These are phyloP conservation scores for Lasioglossum morio DNA, from an alignment of 2,888 invertebrate genomes.

Conservation along the genomic window DNA sequence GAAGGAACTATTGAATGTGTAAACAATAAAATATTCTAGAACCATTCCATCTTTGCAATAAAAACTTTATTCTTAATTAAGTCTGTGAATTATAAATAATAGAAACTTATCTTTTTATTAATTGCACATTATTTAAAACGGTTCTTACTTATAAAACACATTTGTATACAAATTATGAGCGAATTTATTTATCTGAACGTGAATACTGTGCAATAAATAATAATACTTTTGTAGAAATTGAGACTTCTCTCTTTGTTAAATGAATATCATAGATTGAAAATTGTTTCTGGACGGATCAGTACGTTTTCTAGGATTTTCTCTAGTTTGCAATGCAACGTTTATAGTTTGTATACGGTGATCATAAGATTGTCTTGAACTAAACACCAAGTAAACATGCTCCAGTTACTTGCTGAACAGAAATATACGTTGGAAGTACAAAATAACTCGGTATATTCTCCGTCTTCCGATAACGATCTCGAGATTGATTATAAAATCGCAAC, in stretches of 20 bases:
- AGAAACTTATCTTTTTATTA: constrained; percentile 19
- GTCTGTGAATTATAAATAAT: constrained; percentile 32
- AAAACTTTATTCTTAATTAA: constrained; percentile 5
- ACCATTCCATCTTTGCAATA: constrained; percentile 28
- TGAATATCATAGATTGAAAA: constrained; percentile 13
- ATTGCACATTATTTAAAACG: constrained; percentile 43
- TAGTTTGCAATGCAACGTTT: neutral
- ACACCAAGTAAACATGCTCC: constrained; percentile 15
- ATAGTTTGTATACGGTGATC: neutral
- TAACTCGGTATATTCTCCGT: constrained; percentile 24
- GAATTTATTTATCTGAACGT: constrained; percentile 20
- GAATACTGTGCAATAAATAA: constrained; percentile 43
- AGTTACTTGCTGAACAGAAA: neutral
- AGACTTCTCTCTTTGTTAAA: constrained; percentile 4
- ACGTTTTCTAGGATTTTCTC: neutral
- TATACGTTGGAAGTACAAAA: constrained; percentile 55
- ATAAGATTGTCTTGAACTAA: constrained; percentile 42
- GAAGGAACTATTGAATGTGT: constrained; percentile 28
- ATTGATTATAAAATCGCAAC: constrained; percentile 79
- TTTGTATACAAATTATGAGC: constrained; percentile 50
- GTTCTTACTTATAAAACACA: constrained; percentile 51
- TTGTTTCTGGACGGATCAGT: neutral
- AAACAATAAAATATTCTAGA: constrained; percentile 5
- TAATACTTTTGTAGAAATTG: constrained; percentile 39
- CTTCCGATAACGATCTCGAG: neutral